Evolutionary conservation across 2,888 invertebrate species (phyloP).

Genomic region (Cacoxenus indagator): DNA sequence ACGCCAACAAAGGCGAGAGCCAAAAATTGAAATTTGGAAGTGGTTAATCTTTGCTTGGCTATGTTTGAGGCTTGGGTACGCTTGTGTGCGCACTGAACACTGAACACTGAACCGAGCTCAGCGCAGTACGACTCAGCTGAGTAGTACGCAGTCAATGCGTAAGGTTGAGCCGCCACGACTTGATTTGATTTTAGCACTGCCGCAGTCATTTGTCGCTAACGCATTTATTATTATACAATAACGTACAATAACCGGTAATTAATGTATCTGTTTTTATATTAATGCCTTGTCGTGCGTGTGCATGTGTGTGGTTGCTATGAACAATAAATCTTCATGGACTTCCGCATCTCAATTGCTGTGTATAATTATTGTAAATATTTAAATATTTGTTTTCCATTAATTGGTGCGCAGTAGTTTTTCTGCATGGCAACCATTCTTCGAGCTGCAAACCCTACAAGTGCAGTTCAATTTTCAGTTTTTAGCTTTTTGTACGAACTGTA

Average conservation of each 20-base stretch:
- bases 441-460: no score
- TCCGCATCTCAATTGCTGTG: conserved; percentile 52
- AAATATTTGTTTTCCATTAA: not conserved
- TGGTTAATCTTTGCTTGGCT: conserved; percentile 38
- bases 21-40: conserved; percentile 34
- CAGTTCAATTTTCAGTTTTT: no score
- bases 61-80: conserved; percentile 5
- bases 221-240: conserved; percentile 47
- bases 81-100: conserved; percentile 21
- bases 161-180: conserved; percentile 46
- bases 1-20: conserved; percentile 6
- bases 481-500: no score
- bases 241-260: conserved; percentile 48
- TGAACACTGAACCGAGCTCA: conserved; percentile 22
- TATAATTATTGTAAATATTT: conserved; percentile 19
- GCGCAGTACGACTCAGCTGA: conserved; percentile 11
- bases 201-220: conserved; percentile 18
- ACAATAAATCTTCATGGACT: conserved; percentile 52
- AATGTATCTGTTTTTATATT: conserved; percentile 1
- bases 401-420: not conserved
- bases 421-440: no score
- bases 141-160: conserved; percentile 57
- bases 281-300: no score
- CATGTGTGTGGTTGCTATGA: no score
- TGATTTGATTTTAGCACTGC: conserved; percentile 40